A percentile compares a stretch with the other conserved stretches of the same genome.
Conservation (phyloP, 2,797 vertebrate species). For the Heteromormyrus szaboi region DNA sequence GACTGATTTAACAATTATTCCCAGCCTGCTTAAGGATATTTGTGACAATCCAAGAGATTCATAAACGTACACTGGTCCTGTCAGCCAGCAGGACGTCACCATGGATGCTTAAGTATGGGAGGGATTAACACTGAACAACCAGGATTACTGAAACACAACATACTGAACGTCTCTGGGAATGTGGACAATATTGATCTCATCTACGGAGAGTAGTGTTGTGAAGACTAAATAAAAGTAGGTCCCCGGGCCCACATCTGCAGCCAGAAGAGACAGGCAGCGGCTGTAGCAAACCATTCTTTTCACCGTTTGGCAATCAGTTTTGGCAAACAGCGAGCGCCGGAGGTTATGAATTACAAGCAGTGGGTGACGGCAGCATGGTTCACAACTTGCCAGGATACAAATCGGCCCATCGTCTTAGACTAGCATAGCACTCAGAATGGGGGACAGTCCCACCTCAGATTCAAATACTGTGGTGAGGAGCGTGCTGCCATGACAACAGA, state of each 20-base stretch:
- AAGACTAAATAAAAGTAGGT: neutral
- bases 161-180: neutral
- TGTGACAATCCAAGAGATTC: no score
- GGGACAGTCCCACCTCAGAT: neutral
- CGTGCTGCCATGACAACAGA: neutral
- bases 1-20: neutral
- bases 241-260: neutral
- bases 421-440: neutral
- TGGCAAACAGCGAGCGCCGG: neutral
- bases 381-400: neutral
- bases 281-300: neutral
- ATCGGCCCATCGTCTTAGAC: neutral
- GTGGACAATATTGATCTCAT: neutral
- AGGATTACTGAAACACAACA: neutral
- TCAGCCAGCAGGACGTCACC: neutral
- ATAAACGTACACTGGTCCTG: neutral
- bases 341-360: neutral
- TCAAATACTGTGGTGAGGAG: neutral
- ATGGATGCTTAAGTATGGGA: neutral
- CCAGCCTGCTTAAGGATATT: neutral
- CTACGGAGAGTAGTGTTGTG: neutral
- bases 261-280: neutral
- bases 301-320: neutral
- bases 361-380: neutral
- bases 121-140: neutral